Evolutionary conservation across 2,797 vertebrate genomes (phyloP), one percentile per base, ranked within the genome.

Genomic region (Sebastes cheni): DNA sequence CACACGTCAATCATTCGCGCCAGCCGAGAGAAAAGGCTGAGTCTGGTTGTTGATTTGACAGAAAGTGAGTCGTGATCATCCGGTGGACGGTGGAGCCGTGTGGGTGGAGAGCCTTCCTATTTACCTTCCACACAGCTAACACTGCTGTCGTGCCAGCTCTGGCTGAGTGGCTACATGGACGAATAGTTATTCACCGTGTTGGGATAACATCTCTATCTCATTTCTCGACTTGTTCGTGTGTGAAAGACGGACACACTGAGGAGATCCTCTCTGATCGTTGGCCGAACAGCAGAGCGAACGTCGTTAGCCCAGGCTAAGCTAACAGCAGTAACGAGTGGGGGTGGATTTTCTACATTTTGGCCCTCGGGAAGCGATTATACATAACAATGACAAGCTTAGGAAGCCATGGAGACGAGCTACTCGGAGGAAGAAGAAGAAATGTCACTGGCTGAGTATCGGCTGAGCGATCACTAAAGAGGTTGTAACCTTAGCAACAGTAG

Each of bases 1-100:
- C 3, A 13, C 34, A 9, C 52, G 93, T 91, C 95, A 93, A 84
- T 95, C 90, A 84, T 8, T 3, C 1, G 11, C 69, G 55, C 58
- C 5, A 12, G 59, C 8, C 2, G 77, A 90, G 83, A 91, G 86
- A 92, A 91, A 86, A 89, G 79, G 79, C 84, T 91, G 93, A 91
- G 90, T 89, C 71, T 80, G 73, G 65, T 74, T 80, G 56, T 78
- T 80, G 74, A 89, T 91, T 89, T 90, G 91, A 92, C 91, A 91
- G 89, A 89, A 89, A 84, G 59, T 36, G 89, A 94, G 93, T 95
- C 94, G 95, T 95, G 94, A 95, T 94, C 91, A 82, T 90, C 84
- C 88, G 72, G 87, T 70, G 1, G 72, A 86, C 88, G 72, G 86
- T 70, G 1, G 75, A 86, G 46, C 75, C 85, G 94, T 94, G 93